Conservation (phyloP, 2,888 invertebrate species). For the Cordilura impudica region DNA sequence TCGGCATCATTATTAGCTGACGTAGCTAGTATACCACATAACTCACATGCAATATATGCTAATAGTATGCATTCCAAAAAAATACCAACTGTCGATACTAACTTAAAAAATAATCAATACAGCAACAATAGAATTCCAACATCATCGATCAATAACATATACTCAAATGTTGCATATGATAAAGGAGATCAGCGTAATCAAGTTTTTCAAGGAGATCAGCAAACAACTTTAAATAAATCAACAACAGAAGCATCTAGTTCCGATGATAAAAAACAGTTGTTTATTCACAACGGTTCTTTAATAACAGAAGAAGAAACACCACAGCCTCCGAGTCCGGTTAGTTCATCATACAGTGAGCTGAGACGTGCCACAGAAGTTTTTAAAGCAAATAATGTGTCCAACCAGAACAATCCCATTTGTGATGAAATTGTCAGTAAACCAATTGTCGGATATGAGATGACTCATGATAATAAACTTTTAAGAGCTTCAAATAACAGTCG, state of each 20-base stretch:
- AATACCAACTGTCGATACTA: neutral
- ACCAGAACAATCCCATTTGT: slow-evolving; percentile 12
- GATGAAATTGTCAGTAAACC: slow-evolving; percentile 28
- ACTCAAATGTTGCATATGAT: slow-evolving; percentile 50
- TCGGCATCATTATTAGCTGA: slow-evolving; percentile 65
- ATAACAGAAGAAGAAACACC: slow-evolving; percentile 82
- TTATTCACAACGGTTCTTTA: slow-evolving; percentile 14
- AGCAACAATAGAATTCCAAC: slow-evolving; percentile 33
- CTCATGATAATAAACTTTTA: slow-evolving; percentile 31
- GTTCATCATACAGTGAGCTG: slow-evolving; percentile 93
- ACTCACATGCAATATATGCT: slow-evolving; percentile 30
- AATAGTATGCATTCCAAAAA: slow-evolving; percentile 32
- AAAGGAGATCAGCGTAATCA: slow-evolving; percentile 4
- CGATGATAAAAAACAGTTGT: slow-evolving; percentile 18
- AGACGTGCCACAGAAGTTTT: slow-evolving; percentile 86
- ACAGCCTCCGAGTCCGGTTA: slow-evolving; percentile 93
- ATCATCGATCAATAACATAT: slow-evolving; percentile 33
- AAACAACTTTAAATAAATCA: slow-evolving; percentile 72
- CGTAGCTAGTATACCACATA: slow-evolving; percentile 25
- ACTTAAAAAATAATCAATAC: slow-evolving; percentile 36
- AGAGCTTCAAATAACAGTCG: slow-evolving; percentile 20
- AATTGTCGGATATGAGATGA: slow-evolving; percentile 37
- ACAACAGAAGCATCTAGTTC: neutral
- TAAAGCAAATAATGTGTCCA: slow-evolving; percentile 35
- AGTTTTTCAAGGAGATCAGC: slow-evolving; percentile 70